Conservation (phyloP, 2,888 invertebrate species). For the Lathronympha strigana region DNA sequence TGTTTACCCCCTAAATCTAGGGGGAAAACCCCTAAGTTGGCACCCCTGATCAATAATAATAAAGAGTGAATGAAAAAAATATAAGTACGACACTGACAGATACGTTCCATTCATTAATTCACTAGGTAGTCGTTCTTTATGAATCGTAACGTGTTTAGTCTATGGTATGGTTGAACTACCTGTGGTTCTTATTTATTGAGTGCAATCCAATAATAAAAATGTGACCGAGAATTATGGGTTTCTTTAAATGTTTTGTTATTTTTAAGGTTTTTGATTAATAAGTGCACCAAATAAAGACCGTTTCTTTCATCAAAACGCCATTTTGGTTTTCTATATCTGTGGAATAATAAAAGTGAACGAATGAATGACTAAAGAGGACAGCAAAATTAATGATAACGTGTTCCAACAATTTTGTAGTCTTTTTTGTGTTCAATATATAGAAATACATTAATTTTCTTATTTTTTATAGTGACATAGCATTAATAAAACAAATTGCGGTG, state of each 20-base stretch:
- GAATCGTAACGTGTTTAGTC: too few species aligned
- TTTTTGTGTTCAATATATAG: neutral
- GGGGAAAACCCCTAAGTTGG: too few species aligned
- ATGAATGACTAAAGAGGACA: constrained; percentile 15
- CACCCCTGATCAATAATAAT: too few species aligned
- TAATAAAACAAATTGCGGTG: neutral
- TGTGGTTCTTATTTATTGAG: too few species aligned
- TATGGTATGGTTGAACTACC: too few species aligned
- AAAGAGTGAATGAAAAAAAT: neutral
- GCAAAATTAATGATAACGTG: constrained; percentile 14
- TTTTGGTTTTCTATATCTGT: constrained; percentile 17
- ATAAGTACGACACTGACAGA: neutral
- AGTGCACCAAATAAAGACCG: neutral
- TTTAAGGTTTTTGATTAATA: too few species aligned
- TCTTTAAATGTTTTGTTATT: too few species aligned
- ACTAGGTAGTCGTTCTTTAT: too few species aligned
- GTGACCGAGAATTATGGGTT: too few species aligned
- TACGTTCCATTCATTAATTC: neutral
- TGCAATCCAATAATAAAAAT: too few species aligned
- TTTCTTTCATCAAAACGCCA: neutral
- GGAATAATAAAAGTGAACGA: neutral
- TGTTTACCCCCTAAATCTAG: too few species aligned
- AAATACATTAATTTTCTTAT: constrained; percentile 6
- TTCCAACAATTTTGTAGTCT: constrained; percentile 4
- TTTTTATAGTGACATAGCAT: constrained; percentile 2